phyloP scores from a whole-genome alignment of 1,140 invertebrate species.

The Luehdorfia chinensis region DNA sequence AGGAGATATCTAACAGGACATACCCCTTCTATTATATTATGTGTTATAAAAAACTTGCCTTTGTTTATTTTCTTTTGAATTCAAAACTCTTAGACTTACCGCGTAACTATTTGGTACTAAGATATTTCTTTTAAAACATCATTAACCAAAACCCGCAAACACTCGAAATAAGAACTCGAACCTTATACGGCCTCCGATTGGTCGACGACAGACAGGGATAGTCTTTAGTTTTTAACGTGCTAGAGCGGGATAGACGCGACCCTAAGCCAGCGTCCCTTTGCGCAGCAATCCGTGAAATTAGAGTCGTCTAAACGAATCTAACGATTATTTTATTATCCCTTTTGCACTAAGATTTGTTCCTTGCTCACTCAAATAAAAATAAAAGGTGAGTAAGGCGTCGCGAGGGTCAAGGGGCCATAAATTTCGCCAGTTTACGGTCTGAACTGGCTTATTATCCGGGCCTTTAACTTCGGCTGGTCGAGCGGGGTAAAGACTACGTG shows the following conservation, averaged over 20 bases:
- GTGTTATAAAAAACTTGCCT: too few relatives aligned
- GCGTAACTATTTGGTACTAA: too few relatives aligned
- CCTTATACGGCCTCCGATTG: constrained; percentile 42
- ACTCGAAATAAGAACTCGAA: constrained; percentile 51
- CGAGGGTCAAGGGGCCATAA: constrained; percentile 70
- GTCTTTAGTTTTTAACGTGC: not conserved
- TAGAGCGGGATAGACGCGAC: constrained; percentile 38
- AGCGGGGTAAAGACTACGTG: constrained; percentile 20
- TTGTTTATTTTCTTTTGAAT: too few relatives aligned
- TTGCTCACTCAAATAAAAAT: constrained; percentile 77
- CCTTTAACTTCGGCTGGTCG: constrained; percentile 46
- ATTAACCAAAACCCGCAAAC: constrained; percentile 48
- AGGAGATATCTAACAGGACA: too few relatives aligned
- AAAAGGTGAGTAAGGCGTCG: constrained; percentile 73
- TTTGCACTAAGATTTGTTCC: constrained; percentile 76
- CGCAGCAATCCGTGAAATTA: constrained; percentile 74
- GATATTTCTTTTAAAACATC: constrained; percentile 26
- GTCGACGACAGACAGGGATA: constrained; percentile 38
- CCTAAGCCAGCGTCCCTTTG: constrained; percentile 64
- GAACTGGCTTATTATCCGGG: constrained; percentile 62
- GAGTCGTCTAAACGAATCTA: constrained; percentile 75
- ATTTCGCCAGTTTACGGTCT: constrained; percentile 58
- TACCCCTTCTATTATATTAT: too few relatives aligned
- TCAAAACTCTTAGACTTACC: too few relatives aligned
- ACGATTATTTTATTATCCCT: constrained; percentile 77